Evolutionary conservation across 2,797 vertebrate genomes (phyloP), one percentile per base, ranked within the genome.

Genomic region (Liasis olivaceus): DNA sequence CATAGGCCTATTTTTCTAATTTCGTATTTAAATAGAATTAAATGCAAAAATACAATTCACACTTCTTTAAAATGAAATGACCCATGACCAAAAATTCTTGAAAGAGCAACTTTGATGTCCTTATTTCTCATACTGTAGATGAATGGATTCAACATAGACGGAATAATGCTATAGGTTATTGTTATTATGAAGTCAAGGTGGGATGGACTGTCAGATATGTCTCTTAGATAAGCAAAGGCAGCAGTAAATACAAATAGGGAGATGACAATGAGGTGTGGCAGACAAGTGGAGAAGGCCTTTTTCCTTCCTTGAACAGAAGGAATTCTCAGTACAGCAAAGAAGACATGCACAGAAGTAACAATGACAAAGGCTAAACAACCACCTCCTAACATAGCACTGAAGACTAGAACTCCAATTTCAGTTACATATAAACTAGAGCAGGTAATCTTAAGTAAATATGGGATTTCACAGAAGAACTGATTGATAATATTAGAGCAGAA

Each of bases 221-320:
- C 51, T n/a, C 51, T 91, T 7, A 58, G 4, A 6, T 91, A 87
- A n/a, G 54, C 85, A 72, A 91, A 69, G 13, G 2, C 6, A 13
- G 8, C 54, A 47, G n/a, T 87, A 4, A 59, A 91, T 3, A 59
- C 0, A n/a, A 72, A 59, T 20, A 72, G 1, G 12, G 14, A 72
- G 7, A 87, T 28, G 4, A 91, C 85, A 72, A 31, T 60, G 5
- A 91, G 15, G 15, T 91, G 90, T 0, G 90, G 90, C 15, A 91
- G 13, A 8, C 90, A 91, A 28, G 90, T 91, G 2, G 84, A 91
- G 31, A 91, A 58, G 22, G 85, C 90, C 24, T 91, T 91, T 87
- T 87, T 64, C 14, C 85, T 87, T 47, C 85, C 90, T 24, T 91
- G 13, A 1, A 42, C 31, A 13, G 63, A 91, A 13, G 54, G n/a